Evolutionary conservation across 2,113 vertebrate genomes (phyloP), one percentile per base, ranked within the genome.

Genomic region (Abramis brama): DNA sequence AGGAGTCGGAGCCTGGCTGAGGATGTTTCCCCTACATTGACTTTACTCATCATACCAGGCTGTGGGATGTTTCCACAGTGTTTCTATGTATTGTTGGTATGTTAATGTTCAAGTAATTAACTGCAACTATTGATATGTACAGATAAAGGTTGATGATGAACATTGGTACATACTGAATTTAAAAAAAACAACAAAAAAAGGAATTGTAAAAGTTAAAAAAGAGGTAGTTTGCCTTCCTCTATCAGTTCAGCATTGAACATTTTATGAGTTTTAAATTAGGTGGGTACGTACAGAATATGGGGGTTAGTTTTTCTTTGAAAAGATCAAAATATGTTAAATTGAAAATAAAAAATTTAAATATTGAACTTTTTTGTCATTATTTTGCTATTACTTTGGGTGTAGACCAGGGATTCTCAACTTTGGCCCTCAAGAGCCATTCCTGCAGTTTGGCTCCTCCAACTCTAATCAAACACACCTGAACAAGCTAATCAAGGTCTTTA

Each of bases 311-410:
- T 84, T 47, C 68, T 90, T 88, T 87, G 45, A 85, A 33, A 74
- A 86, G 66, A 89, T 80, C 76, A 87, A 87, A 86, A 71, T 84
- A 88, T 86, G 82, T 88, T 84, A 87, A 86, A 87, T 25, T 6
- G 59, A 86, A 83, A 89, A 89, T 89, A 89, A 91, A 87, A 30
- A 6, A 70, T 21, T 86, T 82, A 87, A 87, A 84, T 43, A 33
- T 55, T 85, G 59, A 68, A 25, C 5, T 55, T 82, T 59, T 39
- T 17, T 83, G 45, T 83, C 23, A 17, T 73, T 59, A 10, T 71
- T 60, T 57, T 45, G 23, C 7, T 7, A 17, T 71, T 39, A 17
- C n/a, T 45, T 12, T 75, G 13, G 2, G 45, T 43, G 15, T 19
- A 4, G n/a, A 76, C 73, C 19, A 57, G 17, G 19, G 19, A 23